Base-by-base conservation (phyloP, 2,888 invertebrate genomes). In the Scelioninae gen. 2 region DNA sequence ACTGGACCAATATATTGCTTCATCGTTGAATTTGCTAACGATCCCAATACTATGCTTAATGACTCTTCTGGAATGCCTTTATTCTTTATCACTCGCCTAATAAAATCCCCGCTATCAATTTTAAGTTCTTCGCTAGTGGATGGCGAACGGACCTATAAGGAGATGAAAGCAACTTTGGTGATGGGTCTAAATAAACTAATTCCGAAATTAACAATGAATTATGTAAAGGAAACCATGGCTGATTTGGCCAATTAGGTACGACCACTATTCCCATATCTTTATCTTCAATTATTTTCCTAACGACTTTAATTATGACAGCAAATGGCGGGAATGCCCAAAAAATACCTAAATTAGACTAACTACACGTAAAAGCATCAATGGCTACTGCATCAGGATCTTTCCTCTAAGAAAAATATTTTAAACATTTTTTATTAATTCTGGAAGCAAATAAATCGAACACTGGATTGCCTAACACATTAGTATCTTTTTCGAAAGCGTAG, bases 1-100 rank as follows among this genome's bases (percentile, higher is more conserved):
- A 80, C 70, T 6, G 28, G 28, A 13, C 28, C 18, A 2, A n/a
- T 6, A 19, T 28, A 80, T 72, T 79, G 79, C 33, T 76, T 78
- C 6, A 77, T 19, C 2, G 81, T 80, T 0, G 74, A 70, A 1
- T 69, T 43, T 1, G 78, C 55, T 25, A 81, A 35, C 2, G 80
- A 80, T 9, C 78, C 75, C 33, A 75, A 39, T 35, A 64, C 60
- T 7, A 68, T 31, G 5, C 10, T 9, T 10, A 31, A 2, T 10
- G 31, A 31, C 9, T 9, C 31, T 28, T 74, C 70, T 16, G 78
- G 78, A 10, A 75, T 19, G 0, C 57, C 61, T 13, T 37, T 39
- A 3, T 13, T 57, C 2, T 3, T 2, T 0, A 43, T 16, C 1
- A 33, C 57, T 6, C 13, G 9, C 43, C 45, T 9, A 46, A 64